Evolutionary conservation across 2,113 vertebrate genomes (phyloP), one percentile per base, ranked within the genome.

Genomic region (Heterocephalus glaber): DNA sequence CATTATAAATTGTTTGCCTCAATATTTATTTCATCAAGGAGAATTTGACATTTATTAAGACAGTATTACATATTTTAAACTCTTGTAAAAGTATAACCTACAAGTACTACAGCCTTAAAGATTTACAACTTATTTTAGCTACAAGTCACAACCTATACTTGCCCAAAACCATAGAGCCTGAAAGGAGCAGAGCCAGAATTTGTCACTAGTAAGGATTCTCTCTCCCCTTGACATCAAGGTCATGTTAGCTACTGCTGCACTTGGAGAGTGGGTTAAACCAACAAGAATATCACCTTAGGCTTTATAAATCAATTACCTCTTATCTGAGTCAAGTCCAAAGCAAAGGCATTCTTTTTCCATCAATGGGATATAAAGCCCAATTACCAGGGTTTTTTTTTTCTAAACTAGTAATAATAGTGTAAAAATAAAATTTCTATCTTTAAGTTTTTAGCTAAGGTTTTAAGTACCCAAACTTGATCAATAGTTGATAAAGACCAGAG

Each of bases 1-100:
- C 28, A 91, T 38, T n/a, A 81, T 83, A 89, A 94, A 91, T 60
- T 81, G 86, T 88, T 94, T 93, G 66, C 30, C 16, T 94, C 61
- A 26, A n/a, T 26, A 9, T 87, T 95, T 44, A 90, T 17, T 96
- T 93, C 44, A 86, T 96, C 70, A 87, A 76, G 5, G 6, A 2
- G 4, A 81, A 65, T 70, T 95, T 68, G 95, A 35, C 81, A 81
- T 1, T 68, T 77, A 61, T 41, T 96, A 84, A 86, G 88, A 93
- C 85, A 52, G 22, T 52, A 95, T 89, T 74, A 95, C 38, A 49
- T 95, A 90, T 8, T 81, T 66, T 74, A 52, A 90, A 83, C 14
- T 80, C 26, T 20, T 24, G 70, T 2, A 77, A 84, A 95, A 89
- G 17, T 86, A 66, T 65, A 92, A 56, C 65, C 33, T 63, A 19